A percentile compares a stretch with the other conserved stretches of the same genome.
Conservation (phyloP, 1,140 invertebrate genomes). For the Ectropis grisescens region DNA sequence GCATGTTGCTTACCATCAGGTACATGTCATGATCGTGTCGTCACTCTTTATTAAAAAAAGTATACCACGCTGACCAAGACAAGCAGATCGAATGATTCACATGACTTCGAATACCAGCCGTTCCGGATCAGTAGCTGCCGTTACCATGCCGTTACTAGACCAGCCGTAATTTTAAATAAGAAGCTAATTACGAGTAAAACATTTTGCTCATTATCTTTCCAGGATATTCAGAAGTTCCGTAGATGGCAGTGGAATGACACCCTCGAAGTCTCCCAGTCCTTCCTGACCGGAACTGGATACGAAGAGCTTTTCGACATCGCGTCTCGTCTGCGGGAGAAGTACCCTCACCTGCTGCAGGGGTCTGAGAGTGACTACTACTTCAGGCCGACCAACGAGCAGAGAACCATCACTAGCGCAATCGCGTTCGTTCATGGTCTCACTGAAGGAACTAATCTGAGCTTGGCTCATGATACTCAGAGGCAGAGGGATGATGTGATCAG, state of each 20-base stretch:
- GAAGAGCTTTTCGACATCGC: slow-evolving; percentile 42
- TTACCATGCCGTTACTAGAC: no score
- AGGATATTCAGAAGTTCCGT: slow-evolving; percentile 42
- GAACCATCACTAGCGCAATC: slow-evolving; percentile 40
- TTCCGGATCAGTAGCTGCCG: no score
- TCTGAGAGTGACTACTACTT: slow-evolving; percentile 30
- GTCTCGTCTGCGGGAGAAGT: slow-evolving; percentile 28
- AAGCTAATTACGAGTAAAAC: no score
- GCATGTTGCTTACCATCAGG: no score
- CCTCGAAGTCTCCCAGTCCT: slow-evolving; percentile 26
- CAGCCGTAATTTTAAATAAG: no score
- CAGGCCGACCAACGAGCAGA: slow-evolving; percentile 38
- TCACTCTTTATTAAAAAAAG: no score
- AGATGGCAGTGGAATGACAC: slow-evolving; percentile 41
- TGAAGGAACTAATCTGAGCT: slow-evolving; percentile 21
- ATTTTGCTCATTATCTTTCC: no score
- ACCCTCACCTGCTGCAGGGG: slow-evolving; percentile 23
- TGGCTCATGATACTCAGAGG: slow-evolving; percentile 21
- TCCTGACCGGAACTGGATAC: slow-evolving; percentile 39
- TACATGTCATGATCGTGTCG: no score
- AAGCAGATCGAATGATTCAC: no score
- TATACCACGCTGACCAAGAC: no score
- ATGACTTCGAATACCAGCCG: no score
- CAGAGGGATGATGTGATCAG: slow-evolving; percentile 33
- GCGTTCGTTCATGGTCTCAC: slow-evolving; percentile 37